These are phyloP conservation scores for Prionailurus viverrinus DNA, from an alignment of 2,113 vertebrate genomes.

Conservation along the genomic window DNA sequence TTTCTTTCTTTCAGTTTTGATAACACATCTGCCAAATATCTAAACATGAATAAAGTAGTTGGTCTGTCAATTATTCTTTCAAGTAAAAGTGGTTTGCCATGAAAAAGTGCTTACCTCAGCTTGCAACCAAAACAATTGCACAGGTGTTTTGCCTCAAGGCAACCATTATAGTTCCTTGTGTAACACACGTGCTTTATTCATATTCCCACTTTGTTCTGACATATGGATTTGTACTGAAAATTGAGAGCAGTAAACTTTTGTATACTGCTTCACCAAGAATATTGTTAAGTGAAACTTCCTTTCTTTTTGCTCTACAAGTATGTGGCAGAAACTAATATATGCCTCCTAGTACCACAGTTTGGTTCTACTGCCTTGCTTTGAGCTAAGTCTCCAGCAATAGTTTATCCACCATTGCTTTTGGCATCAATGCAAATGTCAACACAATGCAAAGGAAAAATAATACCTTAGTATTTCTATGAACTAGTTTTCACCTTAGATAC, in stretches of 20 bases:
- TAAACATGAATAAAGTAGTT: neutral
- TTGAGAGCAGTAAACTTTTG: neutral
- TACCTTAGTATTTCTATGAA: neutral
- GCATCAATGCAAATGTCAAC: neutral
- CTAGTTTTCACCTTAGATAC: neutral
- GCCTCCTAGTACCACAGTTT: too few species aligned
- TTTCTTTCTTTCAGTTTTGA: neutral
- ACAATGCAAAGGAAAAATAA: neutral
- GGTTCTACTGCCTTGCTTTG: too few species aligned
- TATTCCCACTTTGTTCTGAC: neutral
- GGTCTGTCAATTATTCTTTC: neutral
- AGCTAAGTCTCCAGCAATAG: neutral
- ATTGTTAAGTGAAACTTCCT: neutral
- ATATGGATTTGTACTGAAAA: neutral
- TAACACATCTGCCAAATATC: neutral
- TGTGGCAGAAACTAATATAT: neutral
- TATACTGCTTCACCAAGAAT: neutral
- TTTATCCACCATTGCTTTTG: neutral
- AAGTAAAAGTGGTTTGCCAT: neutral
- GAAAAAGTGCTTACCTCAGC: neutral
- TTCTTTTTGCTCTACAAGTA: neutral
- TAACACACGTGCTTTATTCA: rapidly evolving
- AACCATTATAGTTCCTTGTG: neutral
- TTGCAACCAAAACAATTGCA: neutral
- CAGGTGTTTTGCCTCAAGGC: neutral